Evolutionary conservation across 2,113 vertebrate genomes (phyloP).

Genomic region (Cettia cetti): DNA sequence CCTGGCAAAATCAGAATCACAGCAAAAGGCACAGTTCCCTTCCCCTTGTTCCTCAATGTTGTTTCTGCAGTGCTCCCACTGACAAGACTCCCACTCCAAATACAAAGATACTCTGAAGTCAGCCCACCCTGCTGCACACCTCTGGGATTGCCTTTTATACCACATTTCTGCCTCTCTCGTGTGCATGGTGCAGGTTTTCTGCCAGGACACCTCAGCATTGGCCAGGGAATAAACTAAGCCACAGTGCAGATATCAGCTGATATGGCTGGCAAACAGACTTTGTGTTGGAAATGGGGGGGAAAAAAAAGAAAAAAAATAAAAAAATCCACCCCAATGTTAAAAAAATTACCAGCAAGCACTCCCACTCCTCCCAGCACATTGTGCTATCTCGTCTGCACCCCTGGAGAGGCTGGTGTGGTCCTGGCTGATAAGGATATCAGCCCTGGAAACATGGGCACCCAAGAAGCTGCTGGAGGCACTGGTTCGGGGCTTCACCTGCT

Average conservation of each 20-base stretch:
- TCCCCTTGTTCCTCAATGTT: neutral
- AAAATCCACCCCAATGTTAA: neutral
- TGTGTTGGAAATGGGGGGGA: too few species aligned
- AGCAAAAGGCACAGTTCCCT: neutral
- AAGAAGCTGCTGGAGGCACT: neutral
- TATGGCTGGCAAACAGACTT: rapidly evolving
- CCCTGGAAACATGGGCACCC: neutral
- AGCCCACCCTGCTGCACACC: neutral
- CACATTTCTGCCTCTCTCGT: neutral
- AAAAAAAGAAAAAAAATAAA: neutral
- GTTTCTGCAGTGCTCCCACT: neutral
- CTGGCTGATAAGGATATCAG: neutral
- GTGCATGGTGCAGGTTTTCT: neutral
- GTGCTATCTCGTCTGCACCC: neutral
- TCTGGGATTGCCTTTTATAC: neutral
- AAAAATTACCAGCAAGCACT: neutral
- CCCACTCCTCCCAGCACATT: rapidly evolving
- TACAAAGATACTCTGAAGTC: neutral
- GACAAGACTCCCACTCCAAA: neutral
- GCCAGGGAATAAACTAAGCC: neutral
- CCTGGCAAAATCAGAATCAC: neutral
- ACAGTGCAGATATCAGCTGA: neutral
- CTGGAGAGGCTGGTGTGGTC: neutral
- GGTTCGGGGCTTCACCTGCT: neutral
- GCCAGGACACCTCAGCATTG: neutral